Evolutionary conservation across 2,797 vertebrate species (phyloP), one percentile per base, ranked within the genome.

Genomic region (Pipistrellus nathusii): DNA sequence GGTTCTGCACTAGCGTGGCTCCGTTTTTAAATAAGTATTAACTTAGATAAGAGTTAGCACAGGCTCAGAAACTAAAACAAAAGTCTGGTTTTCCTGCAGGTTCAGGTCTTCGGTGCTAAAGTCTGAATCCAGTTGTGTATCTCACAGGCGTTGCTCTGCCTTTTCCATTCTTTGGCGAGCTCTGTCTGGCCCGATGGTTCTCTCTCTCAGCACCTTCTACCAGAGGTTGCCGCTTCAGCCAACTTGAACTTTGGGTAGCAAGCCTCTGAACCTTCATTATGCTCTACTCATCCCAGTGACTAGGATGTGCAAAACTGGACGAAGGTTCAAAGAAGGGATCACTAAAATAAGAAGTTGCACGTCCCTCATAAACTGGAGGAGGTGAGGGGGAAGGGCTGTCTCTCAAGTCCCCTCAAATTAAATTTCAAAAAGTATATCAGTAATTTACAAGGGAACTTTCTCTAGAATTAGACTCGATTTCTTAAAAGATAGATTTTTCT

Each of bases 261-360:
- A 95, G 76, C 17, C 88, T 94, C 95, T 88, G 90, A 94, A 84
- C 94, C 90, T 97, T 97, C 96, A 97, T 96, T 97, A 97, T 81
- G 51, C 95, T 87, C 89, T 80, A 90, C 89, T 91, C 91, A 91
- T 92, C 91, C 90, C 14, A 8, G 48, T 72, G 86, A 96, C 95
- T 96, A 73, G 93, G 93, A 97, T 87, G 86, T 90, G 90, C 72
- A 23, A 41, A 93, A 78, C 69, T 95, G 92, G 95, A 95, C 95
- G 90, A 91, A 92, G 93, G 85, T 85, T 92, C 83, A 87, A 95
- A 96, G 83, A 93, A 46, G 78, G 97, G 95, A 96, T 94, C 90
- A 96, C 87, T 95, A 89, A 94, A 87, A 92, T 93, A 97, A 97
- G 73, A 97, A 98, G 97, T 91, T 94, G 89, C 92, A 73, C 84